A percentile compares a stretch with the other conserved stretches of the same genome.
phyloP scores from a whole-genome alignment of 1,140 invertebrate species.

The Microplitis demolitor region DNA sequence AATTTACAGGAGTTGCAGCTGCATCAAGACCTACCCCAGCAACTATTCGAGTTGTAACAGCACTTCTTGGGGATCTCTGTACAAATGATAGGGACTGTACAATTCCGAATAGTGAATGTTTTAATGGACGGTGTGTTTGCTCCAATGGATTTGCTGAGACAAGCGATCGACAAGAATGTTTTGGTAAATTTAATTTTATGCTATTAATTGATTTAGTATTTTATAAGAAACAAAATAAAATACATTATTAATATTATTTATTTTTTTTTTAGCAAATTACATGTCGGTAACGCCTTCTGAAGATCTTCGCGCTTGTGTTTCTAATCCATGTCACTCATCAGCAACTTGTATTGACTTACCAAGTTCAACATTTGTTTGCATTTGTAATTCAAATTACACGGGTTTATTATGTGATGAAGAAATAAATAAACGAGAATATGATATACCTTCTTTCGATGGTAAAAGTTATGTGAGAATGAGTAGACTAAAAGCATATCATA shows the following conservation, averaged over 20 bases:
- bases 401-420: slow-evolving; percentile 72
- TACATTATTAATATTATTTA: too few relatives aligned
- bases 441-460: slow-evolving; percentile 75
- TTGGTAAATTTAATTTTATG: slow-evolving; percentile 62
- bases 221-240: neutral
- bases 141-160: slow-evolving; percentile 69
- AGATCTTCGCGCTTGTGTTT: slow-evolving; percentile 74
- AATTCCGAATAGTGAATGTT: slow-evolving; percentile 73
- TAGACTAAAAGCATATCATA: slow-evolving; percentile 81
- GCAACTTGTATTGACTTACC: slow-evolving; percentile 78
- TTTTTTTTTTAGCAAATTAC: slow-evolving; percentile 54
- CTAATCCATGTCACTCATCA: slow-evolving; percentile 77
- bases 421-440: slow-evolving; percentile 66
- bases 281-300: slow-evolving; percentile 66
- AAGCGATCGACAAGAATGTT: slow-evolving; percentile 73
- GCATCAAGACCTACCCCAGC: slow-evolving; percentile 69
- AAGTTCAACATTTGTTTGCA: slow-evolving; percentile 75
- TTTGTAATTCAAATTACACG: slow-evolving; percentile 74
- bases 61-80: slow-evolving; percentile 78
- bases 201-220: too few relatives aligned
- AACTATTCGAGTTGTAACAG: slow-evolving; percentile 72
- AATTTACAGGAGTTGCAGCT: slow-evolving; percentile 48
- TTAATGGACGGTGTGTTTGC: slow-evolving; percentile 75
- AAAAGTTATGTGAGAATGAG: slow-evolving; percentile 74
- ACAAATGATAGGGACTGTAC: slow-evolving; percentile 74